Conservation (phyloP, 2,113 vertebrate species). For the Gobio gobio region DNA sequence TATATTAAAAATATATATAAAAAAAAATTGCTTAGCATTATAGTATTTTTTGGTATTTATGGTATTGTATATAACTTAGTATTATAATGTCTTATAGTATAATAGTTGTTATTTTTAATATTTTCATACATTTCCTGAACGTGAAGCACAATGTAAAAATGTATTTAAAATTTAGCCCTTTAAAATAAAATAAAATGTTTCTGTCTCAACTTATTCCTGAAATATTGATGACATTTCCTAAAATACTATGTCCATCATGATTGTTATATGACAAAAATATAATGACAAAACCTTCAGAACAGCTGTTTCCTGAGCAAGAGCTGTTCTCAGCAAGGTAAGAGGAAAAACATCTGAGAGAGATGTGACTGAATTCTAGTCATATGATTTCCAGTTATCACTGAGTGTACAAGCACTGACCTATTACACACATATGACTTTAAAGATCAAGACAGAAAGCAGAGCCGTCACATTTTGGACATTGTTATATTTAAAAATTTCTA, state of each 20-base stretch:
- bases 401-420: neutral
- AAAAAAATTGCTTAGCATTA: too few relatives aligned
- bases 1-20: too few relatives aligned
- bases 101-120: neutral
- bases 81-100: neutral
- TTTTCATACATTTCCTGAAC: neutral
- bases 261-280: neutral
- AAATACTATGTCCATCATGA: conserved; percentile 11
- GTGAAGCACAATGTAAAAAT: neutral
- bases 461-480: neutral
- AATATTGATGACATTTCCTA: conserved; percentile 14
- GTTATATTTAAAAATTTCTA: neutral
- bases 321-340: conserved; percentile 29
- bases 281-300: neutral
- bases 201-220: neutral
- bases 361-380: neutral
- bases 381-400: neutral
- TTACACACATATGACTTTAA: neutral
- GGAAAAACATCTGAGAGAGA: conserved; percentile 9
- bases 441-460: neutral
- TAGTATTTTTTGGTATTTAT: too few relatives aligned
- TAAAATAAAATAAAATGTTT: neutral
- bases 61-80: too few relatives aligned
- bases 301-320: conserved; percentile 47
- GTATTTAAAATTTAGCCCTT: too few relatives aligned